Percentiles rank a stretch among this genome's conserved stretches.
These are phyloP conservation scores for Zoanthus solanderi DNA, from an alignment of 92 coral and sea anemone genomes.

Conservation along the genomic window DNA sequence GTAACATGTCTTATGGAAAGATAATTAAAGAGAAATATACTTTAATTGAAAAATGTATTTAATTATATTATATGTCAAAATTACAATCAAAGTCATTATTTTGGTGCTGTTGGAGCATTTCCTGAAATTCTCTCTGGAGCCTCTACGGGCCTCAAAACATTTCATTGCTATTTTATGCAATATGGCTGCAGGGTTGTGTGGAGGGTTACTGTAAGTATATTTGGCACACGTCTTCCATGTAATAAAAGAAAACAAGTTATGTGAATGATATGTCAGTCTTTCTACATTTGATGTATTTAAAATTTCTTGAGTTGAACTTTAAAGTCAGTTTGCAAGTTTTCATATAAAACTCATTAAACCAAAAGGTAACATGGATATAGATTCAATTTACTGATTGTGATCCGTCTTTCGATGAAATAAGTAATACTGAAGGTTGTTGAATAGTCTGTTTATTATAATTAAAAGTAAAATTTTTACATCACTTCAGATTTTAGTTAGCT, in stretches of 20 bases:
- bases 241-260: neutral
- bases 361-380: neutral
- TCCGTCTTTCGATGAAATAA: neutral
- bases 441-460: neutral
- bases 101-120: neutral
- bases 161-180: neutral
- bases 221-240: neutral
- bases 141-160: neutral
- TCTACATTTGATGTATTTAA: neutral
- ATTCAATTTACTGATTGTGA: neutral
- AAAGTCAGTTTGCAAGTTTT: neutral
- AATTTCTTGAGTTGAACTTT: neutral
- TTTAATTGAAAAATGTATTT: too few relatives aligned
- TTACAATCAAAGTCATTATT: neutral
- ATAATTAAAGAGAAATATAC: too few relatives aligned
- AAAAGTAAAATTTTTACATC: too few relatives aligned
- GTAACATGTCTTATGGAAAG: too few relatives aligned
- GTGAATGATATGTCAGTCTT: neutral
- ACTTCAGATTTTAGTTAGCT: neutral
- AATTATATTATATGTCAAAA: too few relatives aligned
- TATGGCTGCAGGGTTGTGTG: neutral
- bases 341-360: neutral
- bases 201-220: neutral
- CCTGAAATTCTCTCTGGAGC: neutral
- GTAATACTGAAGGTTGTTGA: neutral